Evolutionary conservation across 2,888 invertebrate species (phyloP).

Genomic region (Anthoptus insignis): DNA sequence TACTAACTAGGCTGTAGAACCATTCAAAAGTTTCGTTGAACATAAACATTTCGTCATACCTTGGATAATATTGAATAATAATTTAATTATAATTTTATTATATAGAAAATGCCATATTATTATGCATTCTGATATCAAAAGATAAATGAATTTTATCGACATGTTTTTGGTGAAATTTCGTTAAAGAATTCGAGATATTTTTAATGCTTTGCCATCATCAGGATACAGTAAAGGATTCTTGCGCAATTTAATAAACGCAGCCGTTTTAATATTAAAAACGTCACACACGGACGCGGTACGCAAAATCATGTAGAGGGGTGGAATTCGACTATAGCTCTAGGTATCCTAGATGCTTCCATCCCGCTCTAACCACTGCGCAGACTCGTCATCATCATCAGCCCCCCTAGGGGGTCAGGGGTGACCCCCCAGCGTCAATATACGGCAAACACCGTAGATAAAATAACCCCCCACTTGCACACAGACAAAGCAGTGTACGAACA

Average conservation of each 20-base stretch:
- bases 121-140: background rate
- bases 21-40: too few species aligned
- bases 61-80: background rate
- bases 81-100: background rate
- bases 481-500: conserved; percentile 48
- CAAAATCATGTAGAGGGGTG: conserved; percentile 19
- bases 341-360: conserved; percentile 61
- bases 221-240: conserved; percentile 16
- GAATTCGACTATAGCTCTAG: conserved; percentile 51
- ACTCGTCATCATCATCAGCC: conserved; percentile 75
- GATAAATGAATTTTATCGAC: background rate
- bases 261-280: conserved; percentile 35
- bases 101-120: too few species aligned
- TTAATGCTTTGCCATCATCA: conserved; percentile 7
- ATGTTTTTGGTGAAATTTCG: background rate
- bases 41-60: too few species aligned
- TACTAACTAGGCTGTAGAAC: too few species aligned
- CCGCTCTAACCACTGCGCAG: conserved; percentile 73
- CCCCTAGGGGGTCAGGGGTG: conserved; percentile 54
- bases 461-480: conserved; percentile 61
- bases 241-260: conserved; percentile 34
- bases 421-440: conserved; percentile 74
- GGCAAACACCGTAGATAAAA: conserved; percentile 77
- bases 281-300: conserved; percentile 15
- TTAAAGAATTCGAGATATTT: background rate